Evolutionary conservation across 2,113 vertebrate species (phyloP).

Genomic region (Excalfactoria chinensis): DNA sequence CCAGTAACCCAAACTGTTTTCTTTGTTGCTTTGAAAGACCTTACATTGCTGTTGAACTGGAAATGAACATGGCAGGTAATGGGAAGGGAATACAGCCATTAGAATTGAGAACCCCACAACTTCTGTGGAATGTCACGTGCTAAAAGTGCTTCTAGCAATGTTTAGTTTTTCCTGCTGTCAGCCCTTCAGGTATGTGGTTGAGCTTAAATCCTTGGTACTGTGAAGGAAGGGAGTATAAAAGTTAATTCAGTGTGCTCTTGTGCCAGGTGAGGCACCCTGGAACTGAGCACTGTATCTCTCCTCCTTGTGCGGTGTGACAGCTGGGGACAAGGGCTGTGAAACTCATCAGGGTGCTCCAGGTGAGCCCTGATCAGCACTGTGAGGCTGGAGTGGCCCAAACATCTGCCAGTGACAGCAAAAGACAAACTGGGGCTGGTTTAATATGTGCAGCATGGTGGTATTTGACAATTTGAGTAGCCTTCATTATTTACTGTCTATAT

Average conservation of each 20-base stretch:
- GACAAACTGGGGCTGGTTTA: background rate
- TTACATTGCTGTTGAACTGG: background rate
- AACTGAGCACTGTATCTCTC: background rate
- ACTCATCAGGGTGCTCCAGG: background rate
- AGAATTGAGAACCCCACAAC: background rate
- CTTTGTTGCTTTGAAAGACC: background rate
- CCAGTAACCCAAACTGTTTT: background rate
- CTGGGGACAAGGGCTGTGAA: background rate
- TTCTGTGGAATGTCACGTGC: background rate
- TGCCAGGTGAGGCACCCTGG: background rate
- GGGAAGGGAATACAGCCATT: background rate
- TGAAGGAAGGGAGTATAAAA: background rate
- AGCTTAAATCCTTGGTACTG: background rate
- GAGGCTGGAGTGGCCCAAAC: background rate
- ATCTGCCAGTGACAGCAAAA: background rate
- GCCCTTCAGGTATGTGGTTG: background rate
- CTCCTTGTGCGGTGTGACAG: background rate
- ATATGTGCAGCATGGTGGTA: background rate
- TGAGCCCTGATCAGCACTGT: background rate
- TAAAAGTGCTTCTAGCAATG: background rate
- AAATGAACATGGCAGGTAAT: background rate
- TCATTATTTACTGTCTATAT: background rate
- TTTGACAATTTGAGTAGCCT: background rate
- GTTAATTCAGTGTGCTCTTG: background rate
- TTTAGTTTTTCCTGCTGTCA: background rate